Evolutionary conservation across 37 sponge, comb jelly and placozoan genomes (phyloP), one percentile per base, ranked within the genome.

Genomic region (Aplysina aerophoba): DNA sequence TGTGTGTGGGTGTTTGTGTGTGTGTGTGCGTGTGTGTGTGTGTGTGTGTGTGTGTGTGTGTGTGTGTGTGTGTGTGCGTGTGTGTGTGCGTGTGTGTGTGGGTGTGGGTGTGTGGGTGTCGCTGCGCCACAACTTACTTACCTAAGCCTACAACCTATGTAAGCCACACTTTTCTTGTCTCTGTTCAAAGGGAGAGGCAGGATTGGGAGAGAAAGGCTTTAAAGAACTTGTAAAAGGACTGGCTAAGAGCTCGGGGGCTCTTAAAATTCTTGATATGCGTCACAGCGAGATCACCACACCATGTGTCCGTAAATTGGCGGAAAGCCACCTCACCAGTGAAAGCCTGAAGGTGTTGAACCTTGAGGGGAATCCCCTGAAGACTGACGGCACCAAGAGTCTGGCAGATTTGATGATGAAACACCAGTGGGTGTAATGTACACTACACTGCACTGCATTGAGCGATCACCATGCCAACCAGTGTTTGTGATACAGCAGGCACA

Each of bases 191-290:
- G 90, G 90, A 30, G 86, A 90, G 24, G 41, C 64, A 16, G 79
- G 83, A 15, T 66, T 90, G 41, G 90, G 90, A 59, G 86, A 85
- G 81, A 90, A 71, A 82, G 90, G 90, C 4, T 90, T 90, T 65
- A 90, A 86, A 56, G 90, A 90, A 55, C 81, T 90, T 58, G 86
- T 90, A 11, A 90, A 90, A 68, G 90, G 90, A 21, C 73, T 90
- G 65, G 79, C 82, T 28, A 90, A 86, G 25, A 86, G 86, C 56
- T 80, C 90, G 12, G 90, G 90, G 35, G 80, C 90, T 31, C 81
- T 90, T 13, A 22, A 82, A 67, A 86, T 90, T 4, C 66, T 90
- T 82, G 86, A 85, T 68, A 86, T 90, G 86, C 80, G 79, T 34
- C 78, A 90, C 65, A 80, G 86, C 16, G 90, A 63, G 58, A 90